Base-by-base conservation (phyloP, 2,797 vertebrate genomes). In the Telmatherina bonti region DNA sequence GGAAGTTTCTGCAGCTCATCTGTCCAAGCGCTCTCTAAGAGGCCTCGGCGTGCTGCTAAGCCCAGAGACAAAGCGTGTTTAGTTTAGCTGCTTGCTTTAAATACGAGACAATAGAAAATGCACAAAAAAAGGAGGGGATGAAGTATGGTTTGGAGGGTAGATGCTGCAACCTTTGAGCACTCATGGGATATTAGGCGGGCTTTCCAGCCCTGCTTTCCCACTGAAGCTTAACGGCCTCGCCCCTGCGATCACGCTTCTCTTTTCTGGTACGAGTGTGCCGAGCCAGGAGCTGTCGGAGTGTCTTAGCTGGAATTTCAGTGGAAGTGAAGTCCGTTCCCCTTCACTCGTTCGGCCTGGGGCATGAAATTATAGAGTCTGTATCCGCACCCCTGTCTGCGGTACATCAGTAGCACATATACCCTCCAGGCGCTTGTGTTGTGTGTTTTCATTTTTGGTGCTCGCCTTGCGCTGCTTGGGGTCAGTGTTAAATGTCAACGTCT, bases 151-250 rank as follows among this genome's bases (percentile, higher is more conserved):
- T 76, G 27, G 76, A 87, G 79, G 77, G 76, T 64, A 57, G 74
- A 72, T 10, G 51, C 68, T 60, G 83, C 76, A 84, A 84, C 85
- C 87, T 77, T 78, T 0, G 55, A 76, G 70, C 80, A 86, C 89
- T 92, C 88, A 75, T 85, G 91, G 91, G 91, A 93, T 90, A 91
- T 93, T 92, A 91, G 83, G 74, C 62, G 54, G 67, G 69, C 86
- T 83, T 87, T 83, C 72, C 72, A 83, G 62, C 67, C 60, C 78
- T 70, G 75, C 82, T 80, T 79, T 79, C 68, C 73, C 85, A 79
- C 73, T 86, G 85, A 81, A 91, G 90, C 90, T 87, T 91, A 86
- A 86, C 91, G 70, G 84, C 88, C 85, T 85, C 82, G 68, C 82
- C 86, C 67, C 77, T 74, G 60, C 75, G 71, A 83, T 87, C 88